These are phyloP conservation scores for Anoplophora glabripennis DNA, from an alignment of 1,140 invertebrate genomes.

Conservation along the genomic window DNA sequence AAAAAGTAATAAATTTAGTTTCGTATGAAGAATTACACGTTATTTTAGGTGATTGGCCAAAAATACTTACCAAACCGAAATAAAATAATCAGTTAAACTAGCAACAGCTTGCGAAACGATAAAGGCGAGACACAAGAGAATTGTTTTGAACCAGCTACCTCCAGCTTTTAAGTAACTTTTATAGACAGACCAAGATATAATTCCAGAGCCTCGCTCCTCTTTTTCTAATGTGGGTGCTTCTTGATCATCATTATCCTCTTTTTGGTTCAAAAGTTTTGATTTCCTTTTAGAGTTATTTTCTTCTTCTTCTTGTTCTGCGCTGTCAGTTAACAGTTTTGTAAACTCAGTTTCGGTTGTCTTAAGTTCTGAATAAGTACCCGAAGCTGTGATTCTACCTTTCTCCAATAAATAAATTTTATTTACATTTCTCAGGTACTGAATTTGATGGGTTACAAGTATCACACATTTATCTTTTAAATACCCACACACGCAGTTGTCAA, in stretches of 20 bases:
- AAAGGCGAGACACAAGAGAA: slow-evolving; percentile 54
- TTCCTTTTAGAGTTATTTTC: slow-evolving; percentile 40
- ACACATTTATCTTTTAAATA: slow-evolving; percentile 65
- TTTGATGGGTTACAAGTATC: slow-evolving; percentile 83
- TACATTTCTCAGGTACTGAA: slow-evolving; percentile 78
- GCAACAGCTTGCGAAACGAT: slow-evolving; percentile 60
- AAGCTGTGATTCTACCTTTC: slow-evolving; percentile 58
- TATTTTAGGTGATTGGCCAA: too few relatives aligned
- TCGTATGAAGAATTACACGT: slow-evolving; percentile 8
- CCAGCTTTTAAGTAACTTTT: slow-evolving; percentile 25
- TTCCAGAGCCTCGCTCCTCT: slow-evolving; percentile 27
- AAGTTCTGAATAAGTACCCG: slow-evolving; percentile 51
- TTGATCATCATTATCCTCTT: slow-evolving; percentile 42
- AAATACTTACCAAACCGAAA: slow-evolving; percentile 61
- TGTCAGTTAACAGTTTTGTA: slow-evolving; percentile 55
- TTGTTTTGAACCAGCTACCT: slow-evolving; percentile 51
- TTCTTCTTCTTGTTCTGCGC: slow-evolving; percentile 50
- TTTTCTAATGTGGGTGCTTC: slow-evolving; percentile 35
- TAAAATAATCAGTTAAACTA: slow-evolving; percentile 65
- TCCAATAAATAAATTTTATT: slow-evolving; percentile 64
- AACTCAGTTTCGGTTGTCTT: slow-evolving; percentile 48
- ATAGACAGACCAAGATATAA: slow-evolving; percentile 20
- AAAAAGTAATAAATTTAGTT: too few relatives aligned
- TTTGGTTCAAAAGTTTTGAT: slow-evolving; percentile 25
- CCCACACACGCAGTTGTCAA: slow-evolving; percentile 60